Evolutionary conservation across 1,140 invertebrate species (phyloP), one percentile per base, ranked within the genome.

Genomic region (Drosophila pachea): DNA sequence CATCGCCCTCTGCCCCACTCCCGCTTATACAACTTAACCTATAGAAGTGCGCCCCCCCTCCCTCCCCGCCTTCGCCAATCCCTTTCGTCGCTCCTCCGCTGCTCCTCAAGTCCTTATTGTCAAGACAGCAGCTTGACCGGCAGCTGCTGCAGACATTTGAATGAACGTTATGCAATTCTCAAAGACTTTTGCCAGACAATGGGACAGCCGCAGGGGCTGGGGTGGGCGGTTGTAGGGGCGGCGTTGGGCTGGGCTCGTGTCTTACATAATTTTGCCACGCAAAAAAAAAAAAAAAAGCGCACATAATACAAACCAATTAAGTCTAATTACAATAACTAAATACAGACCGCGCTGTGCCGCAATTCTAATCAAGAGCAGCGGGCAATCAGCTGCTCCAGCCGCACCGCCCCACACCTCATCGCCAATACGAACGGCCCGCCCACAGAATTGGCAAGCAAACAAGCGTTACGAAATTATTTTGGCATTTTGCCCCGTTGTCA

Each of bases 391-490:
- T 5, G 4, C 2, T 29, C 47, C n/a, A n/a, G n/a, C 11, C 11
- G 11, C 11, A 12, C 14, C 11, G 0, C 7, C 35, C 35, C 0
- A 0, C 7, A 4, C 35, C 35, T 11, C 8, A 22, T 45, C 42
- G 1, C 14, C 42, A 5, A 7, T 4, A 22, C 38, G 12, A 47
- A 31, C 4, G 0, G 5, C 7, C 43, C 4, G 7, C 11, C 36
- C 36, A 53, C 8, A 22, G 16, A 31, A 32, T 35, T 55, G 38
- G 52, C 31, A 36, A 31, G 7, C 66, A 78, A 83, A 66, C 65
- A 63, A 83, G 72, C 70, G 75, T 84, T 78, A 76, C 73, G 62
- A 76, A 79, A 79, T 76, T 83, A 68, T 71, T 84, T 82, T 76
- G 79, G 79, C 76, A 86, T 52, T 55, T 66, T 66, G 79, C 79